A percentile compares a stretch with the other conserved stretches of the same genome.
phyloP scores from a whole-genome alignment of 2,113 vertebrate species.

The Nycticryphes semicollaris region DNA sequence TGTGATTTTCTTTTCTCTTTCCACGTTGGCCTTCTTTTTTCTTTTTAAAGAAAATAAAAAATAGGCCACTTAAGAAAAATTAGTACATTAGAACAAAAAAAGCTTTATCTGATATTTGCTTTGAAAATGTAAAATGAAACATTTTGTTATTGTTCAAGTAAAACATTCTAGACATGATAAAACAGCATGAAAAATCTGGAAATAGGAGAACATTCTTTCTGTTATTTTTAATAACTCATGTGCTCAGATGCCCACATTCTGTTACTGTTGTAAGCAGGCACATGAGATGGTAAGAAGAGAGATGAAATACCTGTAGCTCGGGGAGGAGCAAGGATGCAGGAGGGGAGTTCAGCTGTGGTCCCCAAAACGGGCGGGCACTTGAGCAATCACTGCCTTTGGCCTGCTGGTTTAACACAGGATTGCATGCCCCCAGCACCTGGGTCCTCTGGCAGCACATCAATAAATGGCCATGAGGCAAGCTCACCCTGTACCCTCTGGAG shows the following conservation, averaged over 20 bases:
- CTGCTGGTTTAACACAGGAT: not conserved
- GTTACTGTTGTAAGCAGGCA: not conserved
- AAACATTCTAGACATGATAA: not conserved
- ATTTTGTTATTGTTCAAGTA: not conserved
- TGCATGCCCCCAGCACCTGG: not conserved
- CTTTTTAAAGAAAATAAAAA: not conserved
- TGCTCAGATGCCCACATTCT: not conserved
- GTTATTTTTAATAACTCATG: not conserved
- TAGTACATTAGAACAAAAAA: not conserved
- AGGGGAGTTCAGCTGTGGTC: not conserved
- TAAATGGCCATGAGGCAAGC: rapidly evolving
- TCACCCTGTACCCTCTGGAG: not conserved
- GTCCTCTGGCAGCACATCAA: not conserved
- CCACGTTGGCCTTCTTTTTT: not conserved
- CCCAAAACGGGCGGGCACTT: not conserved
- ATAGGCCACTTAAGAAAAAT: not conserved
- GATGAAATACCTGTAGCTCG: rapidly evolving
- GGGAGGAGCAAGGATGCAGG: rapidly evolving
- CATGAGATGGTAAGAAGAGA: not conserved
- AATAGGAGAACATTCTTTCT: not conserved
- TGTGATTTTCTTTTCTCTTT: not conserved
- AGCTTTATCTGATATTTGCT: not conserved
- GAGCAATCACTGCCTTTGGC: not conserved
- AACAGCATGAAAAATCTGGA: not conserved
- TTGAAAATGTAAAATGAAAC: not conserved